Evolutionary conservation across 2,888 invertebrate species (phyloP), one percentile per base, ranked within the genome.

Genomic region (Colostygia pectinataria): DNA sequence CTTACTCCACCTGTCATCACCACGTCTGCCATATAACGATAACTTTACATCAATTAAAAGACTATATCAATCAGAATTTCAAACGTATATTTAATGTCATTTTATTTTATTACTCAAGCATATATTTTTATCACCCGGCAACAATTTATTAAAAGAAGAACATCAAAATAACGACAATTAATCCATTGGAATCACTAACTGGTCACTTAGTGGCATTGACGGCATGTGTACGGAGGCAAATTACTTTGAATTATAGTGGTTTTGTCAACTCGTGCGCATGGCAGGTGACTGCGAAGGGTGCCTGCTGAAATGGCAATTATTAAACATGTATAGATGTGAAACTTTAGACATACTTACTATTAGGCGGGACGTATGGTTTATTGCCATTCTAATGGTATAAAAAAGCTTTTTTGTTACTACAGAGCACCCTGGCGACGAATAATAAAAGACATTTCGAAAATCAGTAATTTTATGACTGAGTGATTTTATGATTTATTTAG

Each of bases 181-280:
- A 51, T 51, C 13, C 25, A 39, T 39, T 28, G 29, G 29, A 51
- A 40, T 43, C 9, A 34, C 27, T 37, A 51, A 43, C 32, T 37
- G 53, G 37, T 57, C 42, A 56, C 41, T 56, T 45, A 56, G 50
- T 31, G 8, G n/a, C 40, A 46, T 55, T 39, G 40, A 54, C 41
- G 41, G 42, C 53, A 58, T 51, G 50, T 48, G 56, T 42, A 45
- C 47, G 50, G 36, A 47, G 60, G 63, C 61, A 71, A 71, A 70
- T 72, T 68, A 65, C 67, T 42, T 47, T 57, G 62, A 73, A 74
- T 76, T 74, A 74, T 65, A 65, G 71, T 65, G 65, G 66, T 67
- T 68, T 69, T 63, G 68, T 68, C 68, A 67, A 65, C 65, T 61
- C 65, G 68, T 57, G 62, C 57, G 65, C 65, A 55, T 45, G 49